These are phyloP conservation scores for Macrostomum cliftonense DNA, from an alignment of 2,888 invertebrate genomes.

Conservation along the genomic window DNA sequence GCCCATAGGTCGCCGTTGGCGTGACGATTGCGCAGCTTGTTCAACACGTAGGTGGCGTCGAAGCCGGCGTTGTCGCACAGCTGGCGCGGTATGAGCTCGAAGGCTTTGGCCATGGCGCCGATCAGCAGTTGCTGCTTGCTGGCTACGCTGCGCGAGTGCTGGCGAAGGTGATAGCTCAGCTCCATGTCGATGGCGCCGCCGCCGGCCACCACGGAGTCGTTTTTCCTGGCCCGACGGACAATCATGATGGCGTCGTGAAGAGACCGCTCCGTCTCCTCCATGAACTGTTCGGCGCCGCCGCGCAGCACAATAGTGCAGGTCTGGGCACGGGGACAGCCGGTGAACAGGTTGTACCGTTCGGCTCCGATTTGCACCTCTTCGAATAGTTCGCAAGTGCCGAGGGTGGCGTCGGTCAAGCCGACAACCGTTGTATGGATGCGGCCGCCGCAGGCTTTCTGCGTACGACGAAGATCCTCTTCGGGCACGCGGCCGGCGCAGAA, in stretches of 20 bases:
- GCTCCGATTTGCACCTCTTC: conserved; percentile 85
- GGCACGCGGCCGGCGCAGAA: conserved; percentile 96
- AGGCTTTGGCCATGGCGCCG: conserved; percentile 72
- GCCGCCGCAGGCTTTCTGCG: conserved; percentile 93
- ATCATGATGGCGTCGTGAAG: conserved; percentile 99
- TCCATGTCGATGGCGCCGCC: conserved; percentile 98
- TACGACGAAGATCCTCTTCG: conserved; percentile 80
- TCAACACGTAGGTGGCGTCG: conserved; percentile 85
- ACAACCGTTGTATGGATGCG: conserved; percentile 77
- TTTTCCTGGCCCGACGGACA: conserved; percentile 82
- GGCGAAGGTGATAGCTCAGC: conserved; percentile 67
- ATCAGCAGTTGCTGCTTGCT: conserved; percentile 84
- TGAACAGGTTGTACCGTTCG: conserved; percentile 53
- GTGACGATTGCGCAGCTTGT: conserved; percentile 84
- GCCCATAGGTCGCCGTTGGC: conserved; percentile 73
- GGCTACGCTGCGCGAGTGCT: conserved; percentile 68
- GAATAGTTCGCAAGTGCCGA: conserved; percentile 66
- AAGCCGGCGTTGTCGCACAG: conserved; percentile 96
- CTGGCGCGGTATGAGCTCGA: conserved; percentile 89
- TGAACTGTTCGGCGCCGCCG: conserved; percentile 90
- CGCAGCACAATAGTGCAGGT: conserved; percentile 85
- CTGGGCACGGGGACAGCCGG: conserved; percentile 74
- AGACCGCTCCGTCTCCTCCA: conserved; percentile 94
- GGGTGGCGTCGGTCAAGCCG: conserved; percentile 48
- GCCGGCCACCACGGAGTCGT: conserved; percentile 85